phyloP scores from a whole-genome alignment of 35 echinoderm and acorn worm genomes.

The Amphiura filiformis region DNA sequence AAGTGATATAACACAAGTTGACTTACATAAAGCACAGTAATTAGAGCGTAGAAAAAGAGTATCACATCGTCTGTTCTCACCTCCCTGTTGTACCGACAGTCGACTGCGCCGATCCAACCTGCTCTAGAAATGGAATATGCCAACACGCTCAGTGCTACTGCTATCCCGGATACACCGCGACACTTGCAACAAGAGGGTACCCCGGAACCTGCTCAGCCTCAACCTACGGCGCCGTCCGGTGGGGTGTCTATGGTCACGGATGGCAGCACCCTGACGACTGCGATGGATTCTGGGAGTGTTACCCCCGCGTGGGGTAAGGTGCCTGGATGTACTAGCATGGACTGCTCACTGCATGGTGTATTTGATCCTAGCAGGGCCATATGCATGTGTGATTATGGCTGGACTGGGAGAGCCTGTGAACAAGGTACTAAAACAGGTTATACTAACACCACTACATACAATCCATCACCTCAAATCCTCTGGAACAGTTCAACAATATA shows the following conservation, averaged over 20 bases:
- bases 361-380: conserved; percentile 6
- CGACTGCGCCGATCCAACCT: conserved; percentile 21
- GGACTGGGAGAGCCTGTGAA: conserved; percentile 9
- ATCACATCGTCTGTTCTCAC: neutral
- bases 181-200: neutral
- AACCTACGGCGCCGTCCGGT: neutral
- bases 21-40: too few relatives aligned
- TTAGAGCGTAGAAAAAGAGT: too few relatives aligned
- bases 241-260: neutral
- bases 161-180: neutral
- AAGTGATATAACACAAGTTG: neutral
- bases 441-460: too few relatives aligned
- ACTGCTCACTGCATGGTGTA: conserved; percentile 13
- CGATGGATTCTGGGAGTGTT: neutral
- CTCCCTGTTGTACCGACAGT: conserved; percentile 13
- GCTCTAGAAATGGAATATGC: conserved; percentile 37
- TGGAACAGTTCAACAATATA: too few relatives aligned
- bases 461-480: too few relatives aligned
- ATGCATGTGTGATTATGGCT: conserved; percentile 11
- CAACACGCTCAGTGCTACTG: conserved; percentile 14
- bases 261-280: neutral
- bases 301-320: neutral
- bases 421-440: neutral
- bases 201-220: neutral
- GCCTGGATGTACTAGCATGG: neutral